phyloP scores from a whole-genome alignment of 2,888 invertebrate species.

The Teinopalpus imperialis region DNA sequence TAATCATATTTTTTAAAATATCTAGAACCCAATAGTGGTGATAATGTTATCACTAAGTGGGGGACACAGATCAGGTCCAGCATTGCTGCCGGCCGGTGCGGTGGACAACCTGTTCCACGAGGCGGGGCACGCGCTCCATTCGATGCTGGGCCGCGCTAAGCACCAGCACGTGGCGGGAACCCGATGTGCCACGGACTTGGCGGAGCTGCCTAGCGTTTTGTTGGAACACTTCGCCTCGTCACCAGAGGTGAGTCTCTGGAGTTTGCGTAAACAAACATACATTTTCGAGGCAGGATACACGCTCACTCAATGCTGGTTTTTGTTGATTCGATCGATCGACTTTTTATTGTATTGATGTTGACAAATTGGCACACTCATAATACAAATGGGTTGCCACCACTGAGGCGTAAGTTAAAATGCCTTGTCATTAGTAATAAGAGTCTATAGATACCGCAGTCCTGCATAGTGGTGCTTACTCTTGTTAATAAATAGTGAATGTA shows the following conservation, averaged over 20 bases:
- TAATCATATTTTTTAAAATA: too few species aligned
- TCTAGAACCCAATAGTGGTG: constrained; percentile 93
- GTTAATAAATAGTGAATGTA: too few species aligned
- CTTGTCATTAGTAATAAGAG: too few species aligned
- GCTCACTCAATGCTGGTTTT: neutral
- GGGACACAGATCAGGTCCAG: constrained; percentile 86
- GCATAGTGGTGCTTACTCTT: too few species aligned
- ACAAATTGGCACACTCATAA: too few species aligned
- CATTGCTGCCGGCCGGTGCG: constrained; percentile 90
- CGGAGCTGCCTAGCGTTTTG: constrained; percentile 98
- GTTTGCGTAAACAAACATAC: too few species aligned
- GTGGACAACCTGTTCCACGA: constrained; percentile 99
- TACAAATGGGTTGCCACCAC: too few species aligned
- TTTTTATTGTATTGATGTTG: too few species aligned
- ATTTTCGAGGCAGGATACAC: neutral
- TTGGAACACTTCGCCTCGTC: constrained; percentile 99
- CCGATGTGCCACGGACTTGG: constrained; percentile 97
- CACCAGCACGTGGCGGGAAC: constrained; percentile 99
- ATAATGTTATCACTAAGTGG: constrained; percentile 93
- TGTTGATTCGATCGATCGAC: too few species aligned
- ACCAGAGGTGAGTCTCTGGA: constrained; percentile 85
- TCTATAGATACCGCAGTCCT: too few species aligned
- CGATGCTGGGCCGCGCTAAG: constrained; percentile 96
- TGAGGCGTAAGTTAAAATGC: too few species aligned
- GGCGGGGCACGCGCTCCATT: constrained; percentile 99